These are phyloP conservation scores for Crotalus horridus DNA, from an alignment of 2,113 vertebrate genomes.

Conservation along the genomic window DNA sequence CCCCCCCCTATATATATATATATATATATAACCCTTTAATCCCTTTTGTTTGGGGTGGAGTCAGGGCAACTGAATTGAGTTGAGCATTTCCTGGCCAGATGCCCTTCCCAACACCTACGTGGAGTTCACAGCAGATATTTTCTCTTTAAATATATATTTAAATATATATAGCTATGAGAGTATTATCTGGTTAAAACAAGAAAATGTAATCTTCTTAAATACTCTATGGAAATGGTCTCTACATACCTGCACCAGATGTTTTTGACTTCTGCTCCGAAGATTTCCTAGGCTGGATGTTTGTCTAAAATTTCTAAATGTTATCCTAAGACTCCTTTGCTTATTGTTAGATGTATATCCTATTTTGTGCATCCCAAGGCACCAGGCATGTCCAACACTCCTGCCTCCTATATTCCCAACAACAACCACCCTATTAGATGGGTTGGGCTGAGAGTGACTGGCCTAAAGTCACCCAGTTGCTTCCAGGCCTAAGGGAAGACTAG, in stretches of 20 bases:
- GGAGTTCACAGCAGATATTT: neutral
- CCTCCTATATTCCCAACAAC: neutral
- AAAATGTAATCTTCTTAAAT: neutral
- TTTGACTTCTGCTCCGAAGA: neutral
- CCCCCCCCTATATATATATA: no score
- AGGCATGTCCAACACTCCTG: neutral
- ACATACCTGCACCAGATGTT: neutral
- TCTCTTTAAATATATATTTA: no score
- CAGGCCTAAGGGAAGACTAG: neutral
- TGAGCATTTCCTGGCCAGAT: neutral
- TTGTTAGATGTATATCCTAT: neutral
- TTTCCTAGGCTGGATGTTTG: neutral
- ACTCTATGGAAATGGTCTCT: neutral
- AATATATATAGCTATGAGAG: neutral
- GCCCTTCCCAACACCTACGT: neutral
- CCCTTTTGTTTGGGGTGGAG: no score
- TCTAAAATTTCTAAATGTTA: neutral
- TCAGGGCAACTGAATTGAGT: no score
- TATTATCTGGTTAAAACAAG: neutral
- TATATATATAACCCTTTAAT: no score
- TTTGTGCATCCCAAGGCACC: neutral
- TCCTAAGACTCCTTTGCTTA: neutral
- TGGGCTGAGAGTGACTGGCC: neutral
- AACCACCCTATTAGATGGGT: neutral
- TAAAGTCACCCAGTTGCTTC: neutral